These are phyloP conservation scores for Artemia franciscana DNA, from an alignment of 1,140 invertebrate species.

Conservation along the genomic window DNA sequence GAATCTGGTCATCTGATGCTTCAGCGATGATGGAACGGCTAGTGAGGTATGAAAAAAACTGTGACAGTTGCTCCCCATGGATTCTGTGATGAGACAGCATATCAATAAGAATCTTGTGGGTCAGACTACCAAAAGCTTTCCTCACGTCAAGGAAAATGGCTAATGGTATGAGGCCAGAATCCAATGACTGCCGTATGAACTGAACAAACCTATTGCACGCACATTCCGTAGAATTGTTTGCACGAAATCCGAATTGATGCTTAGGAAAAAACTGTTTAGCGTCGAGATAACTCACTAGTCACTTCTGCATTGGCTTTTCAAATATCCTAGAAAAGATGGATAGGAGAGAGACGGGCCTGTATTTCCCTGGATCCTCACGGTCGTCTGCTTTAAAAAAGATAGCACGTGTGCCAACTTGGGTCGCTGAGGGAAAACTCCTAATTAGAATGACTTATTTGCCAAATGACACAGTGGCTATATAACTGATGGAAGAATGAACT, in stretches of 20 bases:
- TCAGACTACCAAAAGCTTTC: not conserved
- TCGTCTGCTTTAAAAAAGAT: not conserved
- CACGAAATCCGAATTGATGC: no score
- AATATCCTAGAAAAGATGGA: not conserved
- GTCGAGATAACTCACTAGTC: not conserved
- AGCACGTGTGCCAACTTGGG: not conserved
- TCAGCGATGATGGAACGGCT: no score
- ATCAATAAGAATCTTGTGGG: not conserved
- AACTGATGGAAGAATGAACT: not conserved
- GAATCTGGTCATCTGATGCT: not conserved
- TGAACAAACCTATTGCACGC: not conserved
- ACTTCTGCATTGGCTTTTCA: not conserved
- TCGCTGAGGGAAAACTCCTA: not conserved
- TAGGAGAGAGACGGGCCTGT: not conserved
- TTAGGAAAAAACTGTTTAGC: not conserved
- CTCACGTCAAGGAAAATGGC: not conserved
- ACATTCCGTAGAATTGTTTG: no score
- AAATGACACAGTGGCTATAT: not conserved
- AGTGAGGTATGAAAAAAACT: not conserved
- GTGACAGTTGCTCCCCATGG: not conserved
- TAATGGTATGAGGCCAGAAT: not conserved
- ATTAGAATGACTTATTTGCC: not conserved
- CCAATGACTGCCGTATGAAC: not conserved
- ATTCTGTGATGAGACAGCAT: not conserved
- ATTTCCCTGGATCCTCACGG: not conserved